phyloP scores from a whole-genome alignment of 2,888 invertebrate genomes.

The Oligia fasciuncula region DNA sequence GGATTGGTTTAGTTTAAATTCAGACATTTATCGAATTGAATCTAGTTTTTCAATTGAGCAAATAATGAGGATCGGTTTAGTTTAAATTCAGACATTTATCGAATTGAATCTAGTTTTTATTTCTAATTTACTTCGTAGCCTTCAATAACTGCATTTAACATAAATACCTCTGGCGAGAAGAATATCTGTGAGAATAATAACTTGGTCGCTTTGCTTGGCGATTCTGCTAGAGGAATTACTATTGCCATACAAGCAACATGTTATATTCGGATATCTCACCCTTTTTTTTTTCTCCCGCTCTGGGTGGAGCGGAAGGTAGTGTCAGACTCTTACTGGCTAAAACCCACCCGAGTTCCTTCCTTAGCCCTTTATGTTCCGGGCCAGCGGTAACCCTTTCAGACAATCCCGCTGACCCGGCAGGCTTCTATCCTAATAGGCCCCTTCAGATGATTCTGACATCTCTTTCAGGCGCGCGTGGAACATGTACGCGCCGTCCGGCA shows the following conservation, averaged over 20 bases:
- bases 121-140: not conserved
- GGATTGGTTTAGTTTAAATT: slow-evolving; percentile 10
- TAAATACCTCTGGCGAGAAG: not conserved
- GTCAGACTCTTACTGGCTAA: too few relatives aligned
- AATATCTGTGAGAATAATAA: not conserved
- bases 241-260: too few relatives aligned
- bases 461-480: too few relatives aligned
- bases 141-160: not conserved
- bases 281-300: too few relatives aligned
- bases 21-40: not conserved
- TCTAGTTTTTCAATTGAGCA: not conserved
- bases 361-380: too few relatives aligned
- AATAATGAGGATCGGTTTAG: slow-evolving; percentile 26
- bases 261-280: not conserved
- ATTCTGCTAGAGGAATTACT: not conserved
- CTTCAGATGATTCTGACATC: too few relatives aligned
- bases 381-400: too few relatives aligned
- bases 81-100: not conserved
- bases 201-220: not conserved
- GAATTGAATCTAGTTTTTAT: not conserved
- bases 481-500: too few relatives aligned
- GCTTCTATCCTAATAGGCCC: too few relatives aligned
- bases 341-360: too few relatives aligned
- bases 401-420: too few relatives aligned
- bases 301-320: too few relatives aligned